Evolutionary conservation across 2,113 vertebrate species (phyloP).

Genomic region (Equus quagga): DNA sequence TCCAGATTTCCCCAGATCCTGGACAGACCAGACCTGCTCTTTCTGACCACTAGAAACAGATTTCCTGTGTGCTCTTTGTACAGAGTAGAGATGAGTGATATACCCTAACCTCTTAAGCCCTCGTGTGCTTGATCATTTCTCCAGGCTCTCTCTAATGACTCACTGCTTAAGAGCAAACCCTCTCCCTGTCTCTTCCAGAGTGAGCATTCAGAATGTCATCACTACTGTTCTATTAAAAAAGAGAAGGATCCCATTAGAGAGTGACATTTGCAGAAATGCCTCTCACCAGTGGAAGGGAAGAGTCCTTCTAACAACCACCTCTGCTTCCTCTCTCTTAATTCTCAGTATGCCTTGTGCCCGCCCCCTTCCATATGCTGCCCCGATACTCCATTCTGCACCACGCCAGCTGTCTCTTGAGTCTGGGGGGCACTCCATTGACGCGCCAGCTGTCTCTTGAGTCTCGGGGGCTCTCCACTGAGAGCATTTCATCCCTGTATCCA

Average conservation of each 20-base stretch:
- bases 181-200: neutral
- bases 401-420: neutral
- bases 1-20: neutral
- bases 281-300: neutral
- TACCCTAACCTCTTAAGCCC: neutral
- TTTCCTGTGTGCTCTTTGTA: neutral
- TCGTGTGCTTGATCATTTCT: neutral
- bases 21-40: neutral
- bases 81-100: neutral
- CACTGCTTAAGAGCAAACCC: neutral
- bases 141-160: neutral
- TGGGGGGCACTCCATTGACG: neutral
- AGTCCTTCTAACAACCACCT: neutral
- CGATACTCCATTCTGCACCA: neutral
- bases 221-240: neutral
- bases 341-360: neutral
- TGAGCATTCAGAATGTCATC: neutral
- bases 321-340: conserved; percentile 1
- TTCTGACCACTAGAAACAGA: neutral
- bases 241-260: neutral
- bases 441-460: neutral
- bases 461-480: neutral
- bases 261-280: conserved; percentile 13
- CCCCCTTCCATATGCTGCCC: neutral
- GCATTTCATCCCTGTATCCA: neutral